These are phyloP conservation scores for Odontomachus brunneus DNA, from an alignment of 1,140 invertebrate genomes.

Conservation along the genomic window DNA sequence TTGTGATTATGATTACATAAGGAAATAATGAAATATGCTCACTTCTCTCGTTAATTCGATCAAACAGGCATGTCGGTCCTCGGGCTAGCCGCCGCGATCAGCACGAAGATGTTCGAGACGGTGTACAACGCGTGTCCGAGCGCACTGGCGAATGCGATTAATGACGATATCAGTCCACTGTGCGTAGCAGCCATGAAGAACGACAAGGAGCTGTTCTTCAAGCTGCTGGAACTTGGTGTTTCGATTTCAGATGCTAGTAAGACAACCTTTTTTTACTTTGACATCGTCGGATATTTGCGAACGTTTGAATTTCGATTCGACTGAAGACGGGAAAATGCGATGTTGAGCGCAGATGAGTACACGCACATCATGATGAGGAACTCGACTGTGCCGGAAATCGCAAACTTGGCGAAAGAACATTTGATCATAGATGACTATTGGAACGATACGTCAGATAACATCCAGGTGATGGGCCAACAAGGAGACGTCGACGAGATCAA, in stretches of 20 bases:
- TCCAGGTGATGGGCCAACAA: constrained; percentile 58
- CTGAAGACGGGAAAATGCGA: no score
- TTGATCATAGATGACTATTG: constrained; percentile 77
- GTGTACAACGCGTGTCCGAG: constrained; percentile 76
- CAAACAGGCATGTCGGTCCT: constrained; percentile 79
- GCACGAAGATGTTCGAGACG: constrained; percentile 77
- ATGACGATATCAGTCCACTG: constrained; percentile 80
- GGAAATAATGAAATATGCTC: no score
- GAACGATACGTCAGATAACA: constrained; percentile 77
- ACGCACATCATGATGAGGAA: constrained; percentile 80
- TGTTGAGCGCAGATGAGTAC: constrained; percentile 75
- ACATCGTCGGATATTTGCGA: not conserved
- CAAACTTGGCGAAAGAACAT: constrained; percentile 67
- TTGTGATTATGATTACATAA: no score
- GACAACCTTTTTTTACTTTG: constrained; percentile 29
- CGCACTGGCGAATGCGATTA: constrained; percentile 70
- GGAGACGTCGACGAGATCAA: not conserved
- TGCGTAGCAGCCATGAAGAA: constrained; percentile 82
- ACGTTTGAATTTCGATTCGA: no score
- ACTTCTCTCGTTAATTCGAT: not conserved
- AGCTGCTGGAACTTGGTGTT: constrained; percentile 75
- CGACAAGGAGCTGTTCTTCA: constrained; percentile 79
- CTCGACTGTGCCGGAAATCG: constrained; percentile 78
- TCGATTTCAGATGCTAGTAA: constrained; percentile 74
- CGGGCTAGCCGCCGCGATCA: constrained; percentile 78